Base-by-base conservation (phyloP, 2,797 vertebrate species). In the Lepilemur ruficaudatus region DNA sequence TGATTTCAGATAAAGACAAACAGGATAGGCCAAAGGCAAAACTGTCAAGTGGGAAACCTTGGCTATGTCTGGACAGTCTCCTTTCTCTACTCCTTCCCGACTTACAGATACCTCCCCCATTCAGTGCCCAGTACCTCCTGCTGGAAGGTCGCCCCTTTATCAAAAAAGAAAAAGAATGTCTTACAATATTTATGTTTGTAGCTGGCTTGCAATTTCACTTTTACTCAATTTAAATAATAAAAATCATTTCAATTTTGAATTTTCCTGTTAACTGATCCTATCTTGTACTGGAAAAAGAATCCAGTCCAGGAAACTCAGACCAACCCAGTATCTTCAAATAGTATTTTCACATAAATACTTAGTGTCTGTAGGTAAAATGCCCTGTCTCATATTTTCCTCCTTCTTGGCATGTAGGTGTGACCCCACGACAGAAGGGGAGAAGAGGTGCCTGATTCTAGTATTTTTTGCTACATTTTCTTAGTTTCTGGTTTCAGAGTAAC, bases 11-110 rank as follows among this genome's bases (percentile, higher is more conserved):
- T 93, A 95, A 96, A 95, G 89, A 76, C 87, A 90, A 93, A 96
- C 89, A 95, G 91, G 91, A 96, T 83, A 95, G 89, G 96, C 94
- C 95, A 57, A 94, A 50, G 86, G 97, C 91, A 94, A 97, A 97
- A 95, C 70, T 94, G 86, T 95, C 94, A 93, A 96, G 80, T 97
- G 97, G 86, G 96, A 97, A 98, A 91, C 89, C 80, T 97, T 96
- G 94, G 86, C 55, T 46, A 9, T 6, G 30, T 84, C 75, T 95
- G 65, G 85, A 96, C 86, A 96, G 94, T 76, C 91, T 73, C 78
- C 18, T 93, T 85, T 76, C 73, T 89, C 85, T 79, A 85, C 52
- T 93, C 6, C 55, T 20, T 95, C 48, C 48, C n/a, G 11, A 10
- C 22, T n/a, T 35, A 32, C 35, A 75, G 73, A 63, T 59, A 69